Conservation (phyloP, 2,797 vertebrate genomes). For the Chaenodraco wilsoni region DNA sequence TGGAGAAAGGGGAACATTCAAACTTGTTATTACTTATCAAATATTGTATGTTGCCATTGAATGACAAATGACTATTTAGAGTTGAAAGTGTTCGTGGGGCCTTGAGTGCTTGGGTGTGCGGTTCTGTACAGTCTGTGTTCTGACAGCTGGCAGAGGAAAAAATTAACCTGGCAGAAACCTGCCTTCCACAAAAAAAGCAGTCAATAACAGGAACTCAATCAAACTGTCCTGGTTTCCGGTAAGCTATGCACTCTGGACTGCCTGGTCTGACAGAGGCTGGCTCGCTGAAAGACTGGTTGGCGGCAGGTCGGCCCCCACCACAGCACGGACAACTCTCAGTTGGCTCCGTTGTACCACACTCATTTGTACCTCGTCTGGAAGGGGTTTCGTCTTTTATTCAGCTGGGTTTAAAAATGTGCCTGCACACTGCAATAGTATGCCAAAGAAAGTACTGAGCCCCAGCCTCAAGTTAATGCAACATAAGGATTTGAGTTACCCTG, state of each 20-base stretch:
- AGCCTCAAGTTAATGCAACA: conserved; percentile 63
- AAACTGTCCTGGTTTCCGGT: conserved; percentile 91
- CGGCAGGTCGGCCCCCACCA: conserved; percentile 71
- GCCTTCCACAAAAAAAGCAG: conserved; percentile 83
- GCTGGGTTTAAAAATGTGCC: conserved; percentile 58
- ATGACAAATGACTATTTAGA: conserved; percentile 74
- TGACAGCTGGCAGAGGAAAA: conserved; percentile 77
- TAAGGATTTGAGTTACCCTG: conserved; percentile 54
- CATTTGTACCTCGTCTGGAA: conserved; percentile 80
- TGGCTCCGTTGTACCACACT: conserved; percentile 69
- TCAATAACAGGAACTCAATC: conserved; percentile 96
- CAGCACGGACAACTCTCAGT: conserved; percentile 72
- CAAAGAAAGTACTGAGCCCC: conserved; percentile 72
- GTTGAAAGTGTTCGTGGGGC: conserved; percentile 53
- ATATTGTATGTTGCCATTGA: conserved; percentile 55
- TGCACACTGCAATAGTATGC: conserved; percentile 53
- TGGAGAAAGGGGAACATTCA: conserved; percentile 39
- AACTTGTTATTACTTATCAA: conserved; percentile 62
- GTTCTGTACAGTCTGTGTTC: conserved; percentile 73
- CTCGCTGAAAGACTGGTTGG: conserved; percentile 76
- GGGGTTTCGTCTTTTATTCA: conserved; percentile 76
- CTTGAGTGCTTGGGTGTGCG: conserved; percentile 57
- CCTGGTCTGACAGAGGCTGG: conserved; percentile 76
- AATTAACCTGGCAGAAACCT: conserved; percentile 81
- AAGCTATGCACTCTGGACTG: conserved; percentile 80